phyloP scores from a whole-genome alignment of 2,888 invertebrate genomes.

The Saturnia pavonia region DNA sequence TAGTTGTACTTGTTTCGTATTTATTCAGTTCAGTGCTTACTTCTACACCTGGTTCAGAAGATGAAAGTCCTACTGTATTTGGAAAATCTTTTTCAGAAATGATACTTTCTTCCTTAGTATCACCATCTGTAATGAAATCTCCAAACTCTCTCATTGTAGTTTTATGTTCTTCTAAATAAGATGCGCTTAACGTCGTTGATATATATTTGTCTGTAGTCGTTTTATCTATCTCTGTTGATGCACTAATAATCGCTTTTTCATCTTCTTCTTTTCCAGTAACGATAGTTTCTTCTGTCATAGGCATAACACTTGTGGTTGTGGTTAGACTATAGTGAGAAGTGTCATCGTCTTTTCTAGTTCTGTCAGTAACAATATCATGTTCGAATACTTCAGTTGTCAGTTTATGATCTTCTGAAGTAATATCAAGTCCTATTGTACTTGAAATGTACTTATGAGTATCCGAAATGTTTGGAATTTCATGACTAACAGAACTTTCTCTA shows the following conservation, averaged over 20 bases:
- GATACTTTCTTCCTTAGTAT: background rate
- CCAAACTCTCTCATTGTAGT: background rate
- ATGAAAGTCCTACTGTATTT: constrained; percentile 8
- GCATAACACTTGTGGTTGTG: background rate
- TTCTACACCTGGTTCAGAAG: constrained; percentile 23
- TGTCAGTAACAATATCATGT: background rate
- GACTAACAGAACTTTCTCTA: constrained; percentile 20
- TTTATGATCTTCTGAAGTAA: background rate
- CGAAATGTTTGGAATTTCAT: background rate
- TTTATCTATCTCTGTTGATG: constrained; percentile 12
- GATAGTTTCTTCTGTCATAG: background rate
- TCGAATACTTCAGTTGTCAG: constrained; percentile 12
- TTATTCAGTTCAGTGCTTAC: constrained; percentile 21
- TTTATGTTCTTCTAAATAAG: background rate
- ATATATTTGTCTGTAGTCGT: constrained; percentile 10
- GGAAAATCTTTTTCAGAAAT: constrained; percentile 13
- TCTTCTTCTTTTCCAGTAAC: constrained; percentile 20
- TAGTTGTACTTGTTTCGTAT: constrained; percentile 13
- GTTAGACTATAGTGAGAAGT: constrained; percentile 3
- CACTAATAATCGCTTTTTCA: constrained; percentile 6
- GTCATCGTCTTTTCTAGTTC: constrained; percentile 9
- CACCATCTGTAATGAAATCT: background rate
- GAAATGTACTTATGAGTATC: background rate
- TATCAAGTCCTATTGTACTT: background rate
- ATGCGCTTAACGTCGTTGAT: background rate